A percentile compares a stretch with the other conserved stretches of the same genome.
These are phyloP conservation scores for Corythornis leucogaster DNA, from an alignment of 2,797 vertebrate species.

Conservation along the genomic window DNA sequence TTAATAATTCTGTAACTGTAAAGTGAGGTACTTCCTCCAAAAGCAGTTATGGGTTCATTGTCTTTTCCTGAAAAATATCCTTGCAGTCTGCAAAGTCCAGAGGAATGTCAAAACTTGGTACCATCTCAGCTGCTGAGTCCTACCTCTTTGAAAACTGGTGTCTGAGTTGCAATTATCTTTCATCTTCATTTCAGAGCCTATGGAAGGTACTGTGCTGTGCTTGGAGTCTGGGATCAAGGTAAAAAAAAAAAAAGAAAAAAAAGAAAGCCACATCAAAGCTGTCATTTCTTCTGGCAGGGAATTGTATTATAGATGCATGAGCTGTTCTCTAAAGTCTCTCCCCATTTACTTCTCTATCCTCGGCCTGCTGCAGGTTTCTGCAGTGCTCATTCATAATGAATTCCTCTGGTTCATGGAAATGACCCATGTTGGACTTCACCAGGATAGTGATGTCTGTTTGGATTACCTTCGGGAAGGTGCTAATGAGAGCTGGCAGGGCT, in stretches of 20 bases:
- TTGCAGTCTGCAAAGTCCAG: not conserved
- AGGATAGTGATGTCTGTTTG: not conserved
- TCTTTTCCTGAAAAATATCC: not conserved
- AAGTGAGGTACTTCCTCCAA: not conserved
- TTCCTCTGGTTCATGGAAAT: not conserved
- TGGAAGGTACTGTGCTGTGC: not conserved
- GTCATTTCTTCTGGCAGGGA: constrained; percentile 10
- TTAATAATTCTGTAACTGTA: not conserved
- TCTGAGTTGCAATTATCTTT: not conserved
- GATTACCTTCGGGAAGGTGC: constrained; percentile 11
- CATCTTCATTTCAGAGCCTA: not conserved
- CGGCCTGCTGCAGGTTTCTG: not conserved
- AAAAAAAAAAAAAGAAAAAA: not conserved
- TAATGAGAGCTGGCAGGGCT: constrained; percentile 30
- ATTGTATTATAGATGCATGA: not conserved
- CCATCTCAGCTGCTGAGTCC: not conserved
- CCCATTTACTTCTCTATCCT: not conserved
- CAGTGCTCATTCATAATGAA: not conserved
- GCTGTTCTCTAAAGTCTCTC: constrained; percentile 13
- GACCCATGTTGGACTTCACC: not conserved
- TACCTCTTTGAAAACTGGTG: not conserved
- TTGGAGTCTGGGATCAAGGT: not conserved
- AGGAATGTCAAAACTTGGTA: not conserved
- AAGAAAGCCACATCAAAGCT: not conserved
- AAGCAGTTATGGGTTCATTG: not conserved